Evolutionary conservation across 2,113 vertebrate species (phyloP).

Genomic region (Zapornia atra): DNA sequence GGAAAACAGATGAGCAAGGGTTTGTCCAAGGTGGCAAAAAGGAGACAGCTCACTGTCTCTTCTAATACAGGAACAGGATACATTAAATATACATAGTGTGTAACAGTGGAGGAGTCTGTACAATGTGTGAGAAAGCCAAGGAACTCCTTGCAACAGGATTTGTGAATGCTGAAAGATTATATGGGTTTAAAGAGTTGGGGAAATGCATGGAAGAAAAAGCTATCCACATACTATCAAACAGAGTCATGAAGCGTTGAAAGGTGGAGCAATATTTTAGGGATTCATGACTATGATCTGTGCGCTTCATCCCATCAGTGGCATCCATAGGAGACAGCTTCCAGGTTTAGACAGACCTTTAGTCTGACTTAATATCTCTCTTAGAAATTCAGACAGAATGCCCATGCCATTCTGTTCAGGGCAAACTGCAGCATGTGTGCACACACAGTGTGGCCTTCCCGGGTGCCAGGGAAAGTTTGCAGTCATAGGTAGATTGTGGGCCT

Average conservation of each 20-base stretch:
- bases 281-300: background rate
- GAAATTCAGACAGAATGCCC: background rate
- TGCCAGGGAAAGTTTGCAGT: background rate
- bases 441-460: background rate
- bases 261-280: background rate
- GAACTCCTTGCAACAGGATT: background rate
- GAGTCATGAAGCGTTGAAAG: background rate
- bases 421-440: background rate
- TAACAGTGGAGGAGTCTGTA: background rate
- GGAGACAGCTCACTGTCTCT: background rate
- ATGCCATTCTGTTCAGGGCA: background rate
- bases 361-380: background rate
- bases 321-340: background rate
- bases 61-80: background rate
- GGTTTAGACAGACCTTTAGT: background rate
- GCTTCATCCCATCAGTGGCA: background rate
- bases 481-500: background rate
- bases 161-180: background rate
- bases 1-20: background rate
- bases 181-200: background rate
- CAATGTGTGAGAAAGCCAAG: background rate
- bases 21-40: background rate
- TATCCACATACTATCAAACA: background rate
- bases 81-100: background rate
- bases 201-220: background rate